Evolutionary conservation across 2,797 vertebrate genomes (phyloP).

Genomic region (Mycteria americana): DNA sequence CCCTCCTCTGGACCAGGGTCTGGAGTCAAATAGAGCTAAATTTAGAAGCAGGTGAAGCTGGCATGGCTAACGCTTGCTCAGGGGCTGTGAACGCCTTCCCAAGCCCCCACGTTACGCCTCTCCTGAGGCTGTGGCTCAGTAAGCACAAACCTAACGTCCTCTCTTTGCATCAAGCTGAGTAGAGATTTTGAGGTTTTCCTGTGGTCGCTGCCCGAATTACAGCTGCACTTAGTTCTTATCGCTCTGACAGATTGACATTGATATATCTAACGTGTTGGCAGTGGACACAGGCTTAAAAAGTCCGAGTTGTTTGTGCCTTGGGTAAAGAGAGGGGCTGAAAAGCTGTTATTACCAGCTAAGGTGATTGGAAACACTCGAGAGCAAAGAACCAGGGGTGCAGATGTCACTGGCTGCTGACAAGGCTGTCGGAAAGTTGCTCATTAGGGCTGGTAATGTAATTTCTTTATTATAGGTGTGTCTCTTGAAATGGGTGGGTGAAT

Average conservation of each 20-base stretch:
- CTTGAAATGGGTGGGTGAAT: rapidly evolving
- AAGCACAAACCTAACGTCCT: not conserved
- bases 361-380: not conserved
- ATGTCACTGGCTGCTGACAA: not conserved
- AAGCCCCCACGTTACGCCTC: not conserved
- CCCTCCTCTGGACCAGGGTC: not conserved
- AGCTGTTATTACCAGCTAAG: not conserved
- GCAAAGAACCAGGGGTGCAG: not conserved
- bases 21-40: not conserved
- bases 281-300: not conserved
- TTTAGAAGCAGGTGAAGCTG: constrained; percentile 24
- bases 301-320: not conserved
- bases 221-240: not conserved
- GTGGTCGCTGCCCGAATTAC: constrained; percentile 36
- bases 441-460: not conserved
- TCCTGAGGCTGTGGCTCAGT: not conserved
- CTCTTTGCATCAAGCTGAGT: not conserved
- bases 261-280: not conserved
- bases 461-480: not conserved
- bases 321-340: not conserved
- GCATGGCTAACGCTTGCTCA: not conserved
- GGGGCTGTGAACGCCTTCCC: not conserved
- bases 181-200: constrained; percentile 61
- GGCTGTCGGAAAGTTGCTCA: not conserved
- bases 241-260: not conserved